Percentiles rank a stretch among this genome's conserved stretches.
phyloP scores from a whole-genome alignment of 2,797 vertebrate genomes.

The Argyrosomus regius region DNA sequence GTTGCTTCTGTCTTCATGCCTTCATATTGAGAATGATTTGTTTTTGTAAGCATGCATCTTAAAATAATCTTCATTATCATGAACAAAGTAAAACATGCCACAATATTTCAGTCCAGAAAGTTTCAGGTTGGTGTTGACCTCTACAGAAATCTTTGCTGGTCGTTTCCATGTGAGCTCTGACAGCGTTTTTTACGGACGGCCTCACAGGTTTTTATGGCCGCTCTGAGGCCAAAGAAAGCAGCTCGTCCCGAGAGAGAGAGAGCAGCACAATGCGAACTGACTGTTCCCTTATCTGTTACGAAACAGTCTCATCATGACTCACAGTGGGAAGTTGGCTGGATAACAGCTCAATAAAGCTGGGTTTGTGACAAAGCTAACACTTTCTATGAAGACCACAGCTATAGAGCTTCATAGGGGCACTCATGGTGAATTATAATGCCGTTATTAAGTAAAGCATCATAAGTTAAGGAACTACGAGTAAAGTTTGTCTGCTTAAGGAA shows the following conservation, averaged over 20 bases:
- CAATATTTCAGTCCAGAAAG: neutral
- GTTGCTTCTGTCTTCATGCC: neutral
- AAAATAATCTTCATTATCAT: neutral
- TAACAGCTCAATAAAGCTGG: too few species aligned
- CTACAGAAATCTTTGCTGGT: slow-evolving; percentile 4
- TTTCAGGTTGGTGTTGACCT: neutral
- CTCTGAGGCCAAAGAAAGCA: slow-evolving; percentile 41
- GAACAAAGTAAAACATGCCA: neutral
- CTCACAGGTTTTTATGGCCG: slow-evolving; percentile 26
- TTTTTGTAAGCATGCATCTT: neutral
- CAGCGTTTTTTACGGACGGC: slow-evolving; percentile 32
- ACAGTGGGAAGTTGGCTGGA: neutral
- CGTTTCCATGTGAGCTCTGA: slow-evolving; percentile 38
- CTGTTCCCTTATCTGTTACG: slow-evolving; percentile 31
- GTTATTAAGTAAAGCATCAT: too few species aligned
- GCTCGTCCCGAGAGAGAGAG: slow-evolving; percentile 15
- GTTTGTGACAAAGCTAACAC: too few species aligned
- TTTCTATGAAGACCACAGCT: too few species aligned
- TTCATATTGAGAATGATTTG: neutral
- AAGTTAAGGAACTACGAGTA: too few species aligned
- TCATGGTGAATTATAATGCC: too few species aligned
- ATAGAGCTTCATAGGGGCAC: too few species aligned
- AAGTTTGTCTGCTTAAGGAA: too few species aligned
- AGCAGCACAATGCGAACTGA: slow-evolving; percentile 19
- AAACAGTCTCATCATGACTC: neutral